Base-by-base conservation (phyloP, 1,140 invertebrate genomes). In the Eurytemora carolleeae region DNA sequence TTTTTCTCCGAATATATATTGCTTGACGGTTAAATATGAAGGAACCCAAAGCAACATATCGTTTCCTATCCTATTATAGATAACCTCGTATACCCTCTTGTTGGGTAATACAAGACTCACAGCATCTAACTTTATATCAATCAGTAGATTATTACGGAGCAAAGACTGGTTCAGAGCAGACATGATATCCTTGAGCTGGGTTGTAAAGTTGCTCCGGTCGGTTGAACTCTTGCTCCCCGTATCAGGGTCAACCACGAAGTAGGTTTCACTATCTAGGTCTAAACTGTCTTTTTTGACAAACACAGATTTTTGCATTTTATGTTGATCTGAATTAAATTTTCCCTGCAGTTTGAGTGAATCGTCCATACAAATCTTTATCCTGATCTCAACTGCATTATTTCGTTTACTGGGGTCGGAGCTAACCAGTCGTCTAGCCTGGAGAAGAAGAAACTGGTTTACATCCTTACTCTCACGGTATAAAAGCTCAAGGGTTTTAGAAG, bases 21-120 rank as follows among this genome's bases (percentile, higher is more conserved):
- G 53, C 3, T 58, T 55, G 1, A 62, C 60, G 16, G 21, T 57
- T 15, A 54, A 56, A n/a, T 58, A 58, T 7, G 22, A 16, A 18
- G 60, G 60, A 15, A 57, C 17, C 60, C 60, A 62, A n/a, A 62
- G 25, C 3, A 62, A 22, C 52, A 62, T 57, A 20, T 62, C 60
- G 20, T 62, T 62, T 19, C 60, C 60, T 19, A 62, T 25, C 31
- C 31, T 18, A 20, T 62, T 62, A 24, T 58, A 62, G 16, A 62
- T 62, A 20, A 62, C 20, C 22, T 62, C 60, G 23, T 62, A 62
- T 18, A 62, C 18, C 3, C 26, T 2, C 18, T 62, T 62, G 23
- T 16, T 22, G 19, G 60, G 60, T 7, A 62, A n/a, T 1, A 55
- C 25, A 19, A 62, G 21, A 26, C 19, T 23, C 17, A 62, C 20